These are phyloP conservation scores for Cataglyphis livida DNA, from an alignment of 2,888 invertebrate species.

Conservation along the genomic window DNA sequence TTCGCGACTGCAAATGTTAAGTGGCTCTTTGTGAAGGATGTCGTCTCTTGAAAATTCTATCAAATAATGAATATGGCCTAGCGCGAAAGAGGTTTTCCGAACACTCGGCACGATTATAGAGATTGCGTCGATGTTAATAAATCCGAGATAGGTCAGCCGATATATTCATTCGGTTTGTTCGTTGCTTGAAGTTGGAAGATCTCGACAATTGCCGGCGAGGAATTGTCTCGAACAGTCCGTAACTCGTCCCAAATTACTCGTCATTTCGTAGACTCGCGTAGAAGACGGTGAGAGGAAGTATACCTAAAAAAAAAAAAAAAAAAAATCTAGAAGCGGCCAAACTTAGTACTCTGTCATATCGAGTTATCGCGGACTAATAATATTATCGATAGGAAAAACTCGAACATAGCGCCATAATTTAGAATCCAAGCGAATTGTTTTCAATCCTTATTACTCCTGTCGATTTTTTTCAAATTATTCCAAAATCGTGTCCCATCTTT, in stretches of 20 bases:
- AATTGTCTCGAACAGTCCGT: slow-evolving; percentile 23
- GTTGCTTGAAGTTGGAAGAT: neutral
- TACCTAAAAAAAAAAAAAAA: slow-evolving; percentile 72
- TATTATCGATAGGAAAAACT: slow-evolving; percentile 72
- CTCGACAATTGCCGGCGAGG: neutral
- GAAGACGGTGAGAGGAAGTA: slow-evolving; percentile 62
- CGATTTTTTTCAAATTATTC: slow-evolving; percentile 28
- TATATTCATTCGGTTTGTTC: neutral
- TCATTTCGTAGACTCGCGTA: neutral
- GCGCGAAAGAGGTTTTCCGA: slow-evolving; percentile 2
- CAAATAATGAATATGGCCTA: slow-evolving; percentile 41
- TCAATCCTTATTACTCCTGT: slow-evolving; percentile 34
- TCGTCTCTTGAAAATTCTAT: slow-evolving; percentile 25
- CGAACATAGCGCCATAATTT: slow-evolving; percentile 68
- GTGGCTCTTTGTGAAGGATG: neutral
- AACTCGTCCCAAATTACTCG: slow-evolving; percentile 52
- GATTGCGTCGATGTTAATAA: neutral
- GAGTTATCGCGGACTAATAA: slow-evolving; percentile 78
- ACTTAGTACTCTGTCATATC: slow-evolving; percentile 80
- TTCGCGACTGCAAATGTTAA: slow-evolving; percentile 7
- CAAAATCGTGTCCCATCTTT: neutral
- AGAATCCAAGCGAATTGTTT: slow-evolving; percentile 42
- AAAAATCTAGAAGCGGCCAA: slow-evolving; percentile 82
- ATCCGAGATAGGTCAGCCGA: neutral
- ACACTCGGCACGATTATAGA: neutral